These are phyloP conservation scores for Upupa epops DNA, from an alignment of 2,113 vertebrate genomes.

Conservation along the genomic window DNA sequence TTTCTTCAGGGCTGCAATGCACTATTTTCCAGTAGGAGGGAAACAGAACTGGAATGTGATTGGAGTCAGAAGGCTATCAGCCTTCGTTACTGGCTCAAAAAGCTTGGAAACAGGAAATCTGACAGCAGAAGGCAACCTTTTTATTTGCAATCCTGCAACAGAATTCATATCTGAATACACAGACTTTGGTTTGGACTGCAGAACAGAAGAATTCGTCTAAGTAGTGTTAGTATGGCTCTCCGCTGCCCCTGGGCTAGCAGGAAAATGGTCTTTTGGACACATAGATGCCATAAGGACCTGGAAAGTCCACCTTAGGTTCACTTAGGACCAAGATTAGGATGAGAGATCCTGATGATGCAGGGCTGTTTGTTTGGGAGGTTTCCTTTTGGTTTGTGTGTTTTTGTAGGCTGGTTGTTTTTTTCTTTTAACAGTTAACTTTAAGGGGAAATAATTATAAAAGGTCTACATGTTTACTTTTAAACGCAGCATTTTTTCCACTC, in stretches of 20 bases:
- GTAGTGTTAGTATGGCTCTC: background rate
- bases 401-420: background rate
- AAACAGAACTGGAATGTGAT: background rate
- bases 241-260: background rate
- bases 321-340: background rate
- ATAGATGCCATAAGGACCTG: background rate
- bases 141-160: background rate
- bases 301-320: background rate
- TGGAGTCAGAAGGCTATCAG: background rate
- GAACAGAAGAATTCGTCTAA: background rate
- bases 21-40: background rate
- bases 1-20: background rate
- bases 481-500: constrained; percentile 74
- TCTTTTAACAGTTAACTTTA: constrained; percentile 36
- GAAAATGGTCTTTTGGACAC: background rate
- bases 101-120: background rate
- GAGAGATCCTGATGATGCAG: background rate
- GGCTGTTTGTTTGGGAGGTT: background rate
- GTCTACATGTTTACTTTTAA: constrained; percentile 78
- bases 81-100: constrained; percentile 16
- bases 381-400: background rate
- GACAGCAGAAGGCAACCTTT: background rate
- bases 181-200: background rate
- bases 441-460: constrained; percentile 69
- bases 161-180: background rate